These are phyloP conservation scores for Drosophila bipectinata DNA, from an alignment of 1,140 invertebrate species.

Conservation along the genomic window DNA sequence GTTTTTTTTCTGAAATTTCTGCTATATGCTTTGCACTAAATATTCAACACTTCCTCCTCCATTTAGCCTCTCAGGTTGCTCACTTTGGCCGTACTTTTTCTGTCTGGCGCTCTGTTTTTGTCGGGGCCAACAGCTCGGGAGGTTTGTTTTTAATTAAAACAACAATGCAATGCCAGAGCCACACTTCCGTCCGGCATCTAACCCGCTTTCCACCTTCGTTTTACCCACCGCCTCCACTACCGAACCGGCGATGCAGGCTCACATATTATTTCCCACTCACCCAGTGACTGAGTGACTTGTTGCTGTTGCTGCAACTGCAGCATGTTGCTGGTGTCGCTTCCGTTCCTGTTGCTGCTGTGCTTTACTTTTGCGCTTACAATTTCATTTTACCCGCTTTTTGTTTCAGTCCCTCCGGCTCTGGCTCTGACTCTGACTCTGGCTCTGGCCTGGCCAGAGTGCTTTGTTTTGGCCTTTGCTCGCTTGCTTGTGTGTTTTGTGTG, in stretches of 20 bases:
- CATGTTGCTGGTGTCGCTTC: constrained; percentile 5
- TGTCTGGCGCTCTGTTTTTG: constrained; percentile 28
- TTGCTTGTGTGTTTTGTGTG: constrained; percentile 65
- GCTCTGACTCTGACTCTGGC: not conserved
- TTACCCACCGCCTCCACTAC: not conserved
- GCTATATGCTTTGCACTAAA: constrained; percentile 56
- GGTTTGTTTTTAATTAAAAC: constrained; percentile 80
- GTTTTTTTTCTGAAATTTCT: constrained; percentile 13
- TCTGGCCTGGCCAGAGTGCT: constrained; percentile 18
- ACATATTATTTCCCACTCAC: constrained; percentile 57
- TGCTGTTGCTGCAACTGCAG: constrained; percentile 35
- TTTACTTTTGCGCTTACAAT: constrained; percentile 75
- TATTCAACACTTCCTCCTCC: constrained; percentile 66
- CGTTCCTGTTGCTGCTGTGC: constrained; percentile 41
- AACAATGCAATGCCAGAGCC: constrained; percentile 69
- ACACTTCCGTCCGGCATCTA: constrained; percentile 41
- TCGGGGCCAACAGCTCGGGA: constrained; percentile 48
- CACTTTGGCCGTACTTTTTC: constrained; percentile 47
- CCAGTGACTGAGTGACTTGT: constrained; percentile 59
- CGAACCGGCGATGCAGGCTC: not conserved
- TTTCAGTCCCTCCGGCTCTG: constrained; percentile 9
- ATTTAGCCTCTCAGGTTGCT: constrained; percentile 47
- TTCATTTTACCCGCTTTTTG: constrained; percentile 59
- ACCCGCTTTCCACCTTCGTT: constrained; percentile 21
- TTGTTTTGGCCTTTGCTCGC: constrained; percentile 46